These are phyloP conservation scores for Agonopterix alstromeriana DNA, from an alignment of 2,888 invertebrate genomes.

Conservation along the genomic window DNA sequence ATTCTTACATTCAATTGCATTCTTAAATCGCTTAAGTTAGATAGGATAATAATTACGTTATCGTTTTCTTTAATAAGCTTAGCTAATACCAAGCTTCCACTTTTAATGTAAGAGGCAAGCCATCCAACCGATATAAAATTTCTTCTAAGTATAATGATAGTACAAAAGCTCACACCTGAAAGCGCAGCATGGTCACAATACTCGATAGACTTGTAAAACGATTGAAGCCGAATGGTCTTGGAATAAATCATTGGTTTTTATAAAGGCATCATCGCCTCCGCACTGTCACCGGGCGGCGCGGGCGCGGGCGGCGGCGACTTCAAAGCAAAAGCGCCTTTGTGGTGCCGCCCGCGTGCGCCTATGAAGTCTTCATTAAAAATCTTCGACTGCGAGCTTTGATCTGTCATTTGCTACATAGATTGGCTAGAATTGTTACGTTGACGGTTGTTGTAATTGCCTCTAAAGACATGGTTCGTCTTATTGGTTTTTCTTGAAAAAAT, in stretches of 20 bases:
- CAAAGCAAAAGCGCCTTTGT: slow-evolving; percentile 47
- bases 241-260: slow-evolving; percentile 73
- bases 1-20: no score
- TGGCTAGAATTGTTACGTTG: slow-evolving; percentile 25
- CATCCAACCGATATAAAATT: no score
- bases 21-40: no score
- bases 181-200: slow-evolving; percentile 10
- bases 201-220: slow-evolving; percentile 30
- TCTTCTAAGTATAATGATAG: not conserved
- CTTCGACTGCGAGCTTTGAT: slow-evolving; percentile 25
- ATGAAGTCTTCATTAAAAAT: slow-evolving; percentile 59
- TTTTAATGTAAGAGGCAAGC: no score
- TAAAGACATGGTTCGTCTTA: no score
- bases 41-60: no score
- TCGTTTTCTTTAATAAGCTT: no score
- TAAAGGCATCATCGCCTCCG: slow-evolving; percentile 67
- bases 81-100: no score
- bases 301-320: slow-evolving; percentile 31
- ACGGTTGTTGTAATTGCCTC: no score
- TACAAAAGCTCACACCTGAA: not conserved
- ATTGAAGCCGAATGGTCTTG: slow-evolving; percentile 29
- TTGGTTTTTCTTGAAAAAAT: no score
- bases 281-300: slow-evolving; percentile 45
- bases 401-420: slow-evolving; percentile 39
- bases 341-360: slow-evolving; percentile 45